Percentiles rank a stretch among this genome's conserved stretches.
phyloP scores from a whole-genome alignment of 2,113 vertebrate species.

The Phylloscopus trochilus region DNA sequence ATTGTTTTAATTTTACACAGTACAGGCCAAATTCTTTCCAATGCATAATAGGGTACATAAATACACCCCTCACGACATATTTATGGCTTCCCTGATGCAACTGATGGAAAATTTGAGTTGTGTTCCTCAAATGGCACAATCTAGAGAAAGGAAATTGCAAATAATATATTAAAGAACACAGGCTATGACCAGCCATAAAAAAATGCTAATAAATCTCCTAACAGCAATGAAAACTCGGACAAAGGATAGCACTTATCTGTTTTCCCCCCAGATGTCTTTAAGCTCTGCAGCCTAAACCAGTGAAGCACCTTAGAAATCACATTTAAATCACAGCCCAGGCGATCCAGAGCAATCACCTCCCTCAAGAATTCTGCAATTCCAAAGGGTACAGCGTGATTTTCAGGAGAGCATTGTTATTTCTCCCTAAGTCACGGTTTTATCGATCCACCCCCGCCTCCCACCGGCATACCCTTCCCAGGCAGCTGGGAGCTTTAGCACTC shows the following conservation, averaged over 20 bases:
- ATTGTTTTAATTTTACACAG: slow-evolving; percentile 29
- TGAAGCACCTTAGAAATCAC: not conserved
- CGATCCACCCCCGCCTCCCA: rapidly evolving
- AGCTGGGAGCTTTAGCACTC: not conserved
- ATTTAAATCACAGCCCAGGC: not conserved
- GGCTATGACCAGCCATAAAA: slow-evolving; percentile 42
- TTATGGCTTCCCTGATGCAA: slow-evolving; percentile 41
- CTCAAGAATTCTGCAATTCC: not conserved
- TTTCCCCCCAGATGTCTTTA: not conserved
- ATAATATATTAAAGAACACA: slow-evolving; percentile 53
- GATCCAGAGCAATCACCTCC: not conserved
- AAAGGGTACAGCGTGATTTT: not conserved
- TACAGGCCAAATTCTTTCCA: slow-evolving; percentile 1
- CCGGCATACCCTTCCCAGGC: not conserved
- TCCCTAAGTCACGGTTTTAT: rapidly evolving
- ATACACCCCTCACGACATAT: slow-evolving; percentile 19
- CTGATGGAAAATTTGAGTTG: slow-evolving; percentile 43
- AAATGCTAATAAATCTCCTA: slow-evolving; percentile 49
- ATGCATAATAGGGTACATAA: not conserved
- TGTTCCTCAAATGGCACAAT: slow-evolving; percentile 24
- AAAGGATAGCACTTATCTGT: not conserved
- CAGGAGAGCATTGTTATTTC: rapidly evolving
- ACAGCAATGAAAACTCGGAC: slow-evolving; percentile 8
- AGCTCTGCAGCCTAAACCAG: not conserved
- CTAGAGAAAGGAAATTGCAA: slow-evolving; percentile 54